These are phyloP conservation scores for Psilopogon haemacephalus DNA, from an alignment of 2,113 vertebrate genomes.

Conservation along the genomic window DNA sequence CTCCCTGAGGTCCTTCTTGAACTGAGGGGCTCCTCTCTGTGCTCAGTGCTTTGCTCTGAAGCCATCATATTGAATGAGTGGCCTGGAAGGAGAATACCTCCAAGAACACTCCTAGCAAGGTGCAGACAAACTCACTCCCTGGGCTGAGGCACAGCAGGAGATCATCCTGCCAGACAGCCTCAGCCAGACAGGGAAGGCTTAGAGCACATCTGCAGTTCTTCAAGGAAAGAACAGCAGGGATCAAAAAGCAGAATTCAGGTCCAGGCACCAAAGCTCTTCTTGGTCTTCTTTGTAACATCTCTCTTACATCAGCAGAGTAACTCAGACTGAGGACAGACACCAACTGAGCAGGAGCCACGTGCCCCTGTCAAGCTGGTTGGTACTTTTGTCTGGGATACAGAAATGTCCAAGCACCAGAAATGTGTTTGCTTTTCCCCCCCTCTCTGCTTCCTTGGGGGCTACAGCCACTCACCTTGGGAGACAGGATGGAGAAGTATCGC, in stretches of 20 bases:
- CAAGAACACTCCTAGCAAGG: not conserved
- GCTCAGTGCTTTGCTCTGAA: not conserved
- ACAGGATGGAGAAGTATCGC: slow-evolving; percentile 94
- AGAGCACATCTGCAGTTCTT: accelerated
- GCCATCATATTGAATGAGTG: not conserved
- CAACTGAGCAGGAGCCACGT: not conserved
- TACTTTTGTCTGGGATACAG: not conserved
- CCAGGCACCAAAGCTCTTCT: not conserved
- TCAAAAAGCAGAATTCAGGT: not conserved
- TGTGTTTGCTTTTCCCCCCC: not conserved
- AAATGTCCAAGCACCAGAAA: not conserved
- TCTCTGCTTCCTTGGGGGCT: not conserved
- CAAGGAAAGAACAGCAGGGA: not conserved
- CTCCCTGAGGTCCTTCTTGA: too few relatives aligned
- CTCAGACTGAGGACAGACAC: not conserved
- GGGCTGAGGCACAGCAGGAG: not conserved
- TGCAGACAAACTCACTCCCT: not conserved
- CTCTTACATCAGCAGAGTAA: not conserved
- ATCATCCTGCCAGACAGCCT: not conserved
- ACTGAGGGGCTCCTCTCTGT: not conserved
- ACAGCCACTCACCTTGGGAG: slow-evolving; percentile 81
- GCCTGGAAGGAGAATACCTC: not conserved
- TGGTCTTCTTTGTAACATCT: not conserved
- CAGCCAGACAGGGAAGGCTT: not conserved
- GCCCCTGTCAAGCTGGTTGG: not conserved